phyloP scores from a whole-genome alignment of 2,888 invertebrate species.

The Axea sp. region DNA sequence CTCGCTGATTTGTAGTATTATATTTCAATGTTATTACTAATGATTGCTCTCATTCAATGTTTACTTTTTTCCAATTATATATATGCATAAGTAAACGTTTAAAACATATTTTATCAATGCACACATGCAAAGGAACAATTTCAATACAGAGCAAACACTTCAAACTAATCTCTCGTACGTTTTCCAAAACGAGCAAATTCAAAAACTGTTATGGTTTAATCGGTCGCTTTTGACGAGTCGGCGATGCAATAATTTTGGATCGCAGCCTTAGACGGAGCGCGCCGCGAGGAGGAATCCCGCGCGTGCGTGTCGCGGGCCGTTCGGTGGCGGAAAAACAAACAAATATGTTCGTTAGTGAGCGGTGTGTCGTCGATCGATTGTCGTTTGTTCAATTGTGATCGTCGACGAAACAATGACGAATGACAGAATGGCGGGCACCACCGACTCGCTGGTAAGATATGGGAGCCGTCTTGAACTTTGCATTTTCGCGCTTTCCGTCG shows the following conservation, averaged over 20 bases:
- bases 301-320: constrained; percentile 42
- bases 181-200: too few relatives aligned
- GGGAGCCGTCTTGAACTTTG: not conserved
- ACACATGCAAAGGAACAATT: too few relatives aligned
- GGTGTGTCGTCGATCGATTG: constrained; percentile 43
- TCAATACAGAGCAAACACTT: too few relatives aligned
- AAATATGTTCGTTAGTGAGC: constrained; percentile 50
- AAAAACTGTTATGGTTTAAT: too few relatives aligned
- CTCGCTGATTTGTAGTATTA: too few relatives aligned
- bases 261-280: constrained; percentile 33
- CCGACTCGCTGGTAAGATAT: constrained; percentile 38
- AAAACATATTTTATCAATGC: too few relatives aligned
- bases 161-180: too few relatives aligned
- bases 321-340: constrained; percentile 57
- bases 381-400: constrained; percentile 33
- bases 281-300: constrained; percentile 25
- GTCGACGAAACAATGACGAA: constrained; percentile 32
- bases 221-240: not conserved
- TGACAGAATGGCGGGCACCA: constrained; percentile 44
- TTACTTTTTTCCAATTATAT: too few relatives aligned
- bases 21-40: too few relatives aligned
- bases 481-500: not conserved
- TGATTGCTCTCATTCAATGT: too few relatives aligned
- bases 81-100: too few relatives aligned
- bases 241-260: constrained; percentile 6